These are phyloP conservation scores for Trichechus manatus DNA, from an alignment of 2,113 vertebrate species.

Conservation along the genomic window DNA sequence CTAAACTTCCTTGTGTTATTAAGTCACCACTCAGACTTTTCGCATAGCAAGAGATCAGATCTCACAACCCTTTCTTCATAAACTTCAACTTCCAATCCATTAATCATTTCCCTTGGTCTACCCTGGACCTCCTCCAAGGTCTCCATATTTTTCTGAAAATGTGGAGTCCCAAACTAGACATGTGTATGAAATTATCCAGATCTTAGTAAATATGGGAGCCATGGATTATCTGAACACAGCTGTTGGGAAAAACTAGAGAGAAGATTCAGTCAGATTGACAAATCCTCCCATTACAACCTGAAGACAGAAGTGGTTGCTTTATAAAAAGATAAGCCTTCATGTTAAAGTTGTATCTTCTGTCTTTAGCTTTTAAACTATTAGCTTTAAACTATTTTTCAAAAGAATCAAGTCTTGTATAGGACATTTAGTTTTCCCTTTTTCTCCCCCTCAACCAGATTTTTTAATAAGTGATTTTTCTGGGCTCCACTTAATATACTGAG, in stretches of 20 bases:
- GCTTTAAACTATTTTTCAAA: constrained; percentile 1
- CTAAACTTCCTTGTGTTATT: constrained; percentile 58
- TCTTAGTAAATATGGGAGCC: constrained; percentile 72
- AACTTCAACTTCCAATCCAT: constrained; percentile 78
- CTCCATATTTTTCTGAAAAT: constrained; percentile 77
- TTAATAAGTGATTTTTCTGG: constrained; percentile 31
- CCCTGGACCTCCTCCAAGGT: constrained; percentile 77
- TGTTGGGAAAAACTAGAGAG: constrained; percentile 70
- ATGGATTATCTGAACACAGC: constrained; percentile 77
- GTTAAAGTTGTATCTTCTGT: constrained; percentile 48
- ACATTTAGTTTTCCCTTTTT: neutral
- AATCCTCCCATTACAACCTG: constrained; percentile 39
- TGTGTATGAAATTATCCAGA: constrained; percentile 81
- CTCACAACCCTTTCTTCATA: constrained; percentile 76
- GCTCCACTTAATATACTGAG: neutral
- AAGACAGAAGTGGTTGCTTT: constrained; percentile 28
- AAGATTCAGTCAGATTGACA: constrained; percentile 71
- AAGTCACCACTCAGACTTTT: constrained; percentile 73
- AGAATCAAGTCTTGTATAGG: neutral
- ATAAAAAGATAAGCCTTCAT: constrained; percentile 3
- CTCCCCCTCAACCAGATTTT: neutral
- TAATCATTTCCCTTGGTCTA: constrained; percentile 77
- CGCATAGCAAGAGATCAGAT: constrained; percentile 62
- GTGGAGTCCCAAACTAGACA: constrained; percentile 62
- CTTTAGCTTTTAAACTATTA: neutral